Base-by-base conservation (phyloP, 2,888 invertebrate species). In the Campoletis raptor region DNA sequence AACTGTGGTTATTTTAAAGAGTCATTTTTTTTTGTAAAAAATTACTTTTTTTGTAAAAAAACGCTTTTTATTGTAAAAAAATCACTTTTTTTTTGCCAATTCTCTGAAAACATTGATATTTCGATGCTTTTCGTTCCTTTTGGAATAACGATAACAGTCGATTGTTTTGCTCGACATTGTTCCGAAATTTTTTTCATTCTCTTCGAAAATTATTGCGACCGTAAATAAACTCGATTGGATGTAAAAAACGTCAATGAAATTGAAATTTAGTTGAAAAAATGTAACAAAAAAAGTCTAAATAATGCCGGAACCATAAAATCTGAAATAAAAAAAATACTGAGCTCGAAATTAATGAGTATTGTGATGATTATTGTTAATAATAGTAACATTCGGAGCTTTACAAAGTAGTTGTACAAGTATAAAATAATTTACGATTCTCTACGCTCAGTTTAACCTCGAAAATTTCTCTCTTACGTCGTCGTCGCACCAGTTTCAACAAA, bases 351-450 rank as follows among this genome's bases (percentile, higher is more conserved):
- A 61, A 30, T 61, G 12, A 30, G 12, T 30, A 30, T 30, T 30
- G 12, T 61, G 61, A 30, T 15, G 12, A 61, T 61, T 61, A 12
- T 30, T 61, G 10, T 30, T 15, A 61, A 1, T 8, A 61, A 61
- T 15, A 61, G 30, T 30, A 15, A 61, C 30, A 15, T 61, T 30
- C 15, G 10, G 2, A 61, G 12, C 6, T 52, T 0, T 67, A 18
- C 40, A n/a, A 5, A n/a, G 37, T 61, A 61, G 24, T 30, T 61
- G 30, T 61, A 15, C 30, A 15, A 61, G 12, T 15, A 2, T 40
- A 5, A 40, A n/a, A 67, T 9, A 67, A 67, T 70, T 48, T 61
- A 77, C 37, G 70, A 74, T 61, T 70, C 64, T 72, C 12, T 61
- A 57, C 30, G 36, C 21, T 54, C 66, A 52, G 64, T 67, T 78